Conservation (phyloP, 2,113 vertebrate genomes). For the Eleginops maclovinus region DNA sequence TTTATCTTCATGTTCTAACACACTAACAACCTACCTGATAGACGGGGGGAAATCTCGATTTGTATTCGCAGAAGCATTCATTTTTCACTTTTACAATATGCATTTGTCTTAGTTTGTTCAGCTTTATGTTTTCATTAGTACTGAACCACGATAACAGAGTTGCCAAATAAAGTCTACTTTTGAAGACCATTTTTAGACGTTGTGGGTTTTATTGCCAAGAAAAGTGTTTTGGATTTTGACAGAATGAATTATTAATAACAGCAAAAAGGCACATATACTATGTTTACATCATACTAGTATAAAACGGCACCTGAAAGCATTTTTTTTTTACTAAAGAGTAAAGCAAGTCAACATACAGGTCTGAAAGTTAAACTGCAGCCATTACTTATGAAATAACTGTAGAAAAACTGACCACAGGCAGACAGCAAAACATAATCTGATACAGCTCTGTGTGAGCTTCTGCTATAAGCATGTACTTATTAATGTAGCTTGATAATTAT, state of each 20-base stretch:
- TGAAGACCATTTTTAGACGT: slow-evolving; percentile 32
- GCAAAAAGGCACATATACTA: slow-evolving; percentile 8
- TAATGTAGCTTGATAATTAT: slow-evolving; percentile 40
- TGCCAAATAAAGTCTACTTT: slow-evolving; percentile 71
- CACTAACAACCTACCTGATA: not conserved
- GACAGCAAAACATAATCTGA: slow-evolving; percentile 15
- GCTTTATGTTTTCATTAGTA: slow-evolving; percentile 16
- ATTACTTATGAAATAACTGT: slow-evolving; percentile 8
- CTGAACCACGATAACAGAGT: slow-evolving; percentile 14
- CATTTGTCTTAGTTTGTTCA: not conserved
- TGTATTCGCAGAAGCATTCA: not conserved
- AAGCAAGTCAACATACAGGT: slow-evolving; percentile 15
- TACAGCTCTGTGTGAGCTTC: slow-evolving; percentile 5
- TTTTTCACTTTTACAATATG: slow-evolving; percentile 7
- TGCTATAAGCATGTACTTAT: slow-evolving; percentile 43
- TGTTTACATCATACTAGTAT: slow-evolving; percentile 8
- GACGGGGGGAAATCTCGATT: slow-evolving; percentile 4
- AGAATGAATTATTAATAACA: slow-evolving; percentile 19
- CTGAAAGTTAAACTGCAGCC: slow-evolving; percentile 17
- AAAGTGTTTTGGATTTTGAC: slow-evolving; percentile 39
- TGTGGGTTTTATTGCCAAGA: slow-evolving; percentile 53
- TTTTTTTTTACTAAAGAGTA: slow-evolving; percentile 32
- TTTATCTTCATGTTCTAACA: slow-evolving; percentile 4
- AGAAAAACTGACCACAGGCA: slow-evolving; percentile 3
- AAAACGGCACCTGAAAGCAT: slow-evolving; percentile 38